phyloP scores from a whole-genome alignment of 2,888 invertebrate genomes.

The Rhimphoctona megacephalus region DNA sequence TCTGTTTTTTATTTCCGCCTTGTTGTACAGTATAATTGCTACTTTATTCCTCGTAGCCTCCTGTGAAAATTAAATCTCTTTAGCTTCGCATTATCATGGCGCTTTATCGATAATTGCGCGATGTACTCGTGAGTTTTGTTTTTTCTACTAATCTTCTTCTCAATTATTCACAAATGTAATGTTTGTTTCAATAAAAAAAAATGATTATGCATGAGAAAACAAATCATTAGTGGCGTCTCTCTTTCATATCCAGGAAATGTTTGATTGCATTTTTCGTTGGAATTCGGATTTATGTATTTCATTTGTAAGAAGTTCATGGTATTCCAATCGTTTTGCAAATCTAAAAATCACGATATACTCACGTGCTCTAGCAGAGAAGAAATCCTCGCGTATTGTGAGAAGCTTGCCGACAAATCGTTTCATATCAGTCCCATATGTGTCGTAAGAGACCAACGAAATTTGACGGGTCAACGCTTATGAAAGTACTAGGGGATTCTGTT shows the following conservation, averaged over 20 bases:
- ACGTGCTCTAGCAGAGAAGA: background rate
- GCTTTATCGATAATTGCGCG: constrained; percentile 13
- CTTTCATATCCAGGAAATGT: too few species aligned
- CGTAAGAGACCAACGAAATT: constrained; percentile 54
- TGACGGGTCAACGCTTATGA: constrained; percentile 62
- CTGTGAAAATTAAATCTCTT: background rate
- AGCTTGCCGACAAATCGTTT: constrained; percentile 9
- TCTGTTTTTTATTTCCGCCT: background rate
- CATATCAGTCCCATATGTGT: constrained; percentile 23
- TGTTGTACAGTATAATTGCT: constrained; percentile 1
- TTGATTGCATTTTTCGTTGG: background rate
- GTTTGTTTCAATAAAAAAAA: background rate
- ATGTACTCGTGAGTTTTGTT: background rate
- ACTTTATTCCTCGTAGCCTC: constrained; percentile 1
- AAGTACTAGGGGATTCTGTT: constrained; percentile 23
- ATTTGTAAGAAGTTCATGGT: background rate
- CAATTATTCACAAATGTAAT: background rate
- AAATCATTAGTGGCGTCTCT: background rate
- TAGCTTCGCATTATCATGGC: background rate
- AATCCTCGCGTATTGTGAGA: constrained; percentile 7
- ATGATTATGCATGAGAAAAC: background rate
- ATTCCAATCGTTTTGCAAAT: constrained; percentile 8
- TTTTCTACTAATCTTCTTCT: background rate
- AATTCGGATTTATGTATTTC: background rate
- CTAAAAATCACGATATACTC: background rate